Evolutionary conservation across 2,797 vertebrate genomes (phyloP).

Genomic region (Harpagifer antarcticus): DNA sequence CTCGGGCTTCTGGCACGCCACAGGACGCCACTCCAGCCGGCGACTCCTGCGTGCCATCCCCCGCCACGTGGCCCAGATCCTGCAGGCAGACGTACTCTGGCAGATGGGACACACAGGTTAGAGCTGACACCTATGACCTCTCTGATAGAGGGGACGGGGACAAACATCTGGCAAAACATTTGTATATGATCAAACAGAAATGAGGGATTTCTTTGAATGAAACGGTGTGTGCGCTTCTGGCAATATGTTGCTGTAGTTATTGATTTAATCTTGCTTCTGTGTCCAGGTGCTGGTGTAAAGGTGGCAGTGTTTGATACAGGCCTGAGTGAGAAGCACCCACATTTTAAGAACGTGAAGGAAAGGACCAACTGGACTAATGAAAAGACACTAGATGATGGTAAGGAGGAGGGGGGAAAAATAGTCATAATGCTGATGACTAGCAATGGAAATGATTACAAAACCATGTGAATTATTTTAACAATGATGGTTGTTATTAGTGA

Average conservation of each 20-base stretch:
- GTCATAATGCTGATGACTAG: neutral
- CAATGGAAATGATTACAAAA: neutral
- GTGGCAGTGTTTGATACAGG: constrained; percentile 99
- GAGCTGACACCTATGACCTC: neutral
- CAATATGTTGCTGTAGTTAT: neutral
- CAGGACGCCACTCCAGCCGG: constrained; percentile 95
- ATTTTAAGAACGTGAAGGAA: constrained; percentile 99
- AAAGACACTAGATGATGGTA: constrained; percentile 98
- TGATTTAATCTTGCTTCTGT: neutral
- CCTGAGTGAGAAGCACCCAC: constrained; percentile 97
- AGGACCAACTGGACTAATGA: constrained; percentile 99
- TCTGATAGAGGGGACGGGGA: neutral
- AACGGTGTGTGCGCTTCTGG: neutral
- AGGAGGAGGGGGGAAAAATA: constrained; percentile 53
- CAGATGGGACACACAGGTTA: constrained; percentile 98
- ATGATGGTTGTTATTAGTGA: neutral
- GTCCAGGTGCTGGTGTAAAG: constrained; percentile 93
- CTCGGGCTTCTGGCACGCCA: constrained; percentile 98
- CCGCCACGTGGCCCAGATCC: constrained; percentile 96
- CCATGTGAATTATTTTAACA: neutral
- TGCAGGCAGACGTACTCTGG: constrained; percentile 98
- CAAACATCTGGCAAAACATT: neutral
- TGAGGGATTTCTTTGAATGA: neutral
- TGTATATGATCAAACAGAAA: neutral
- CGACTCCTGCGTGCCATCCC: constrained; percentile 95